phyloP scores from a whole-genome alignment of 2,888 invertebrate species.

The Apamea anceps region DNA sequence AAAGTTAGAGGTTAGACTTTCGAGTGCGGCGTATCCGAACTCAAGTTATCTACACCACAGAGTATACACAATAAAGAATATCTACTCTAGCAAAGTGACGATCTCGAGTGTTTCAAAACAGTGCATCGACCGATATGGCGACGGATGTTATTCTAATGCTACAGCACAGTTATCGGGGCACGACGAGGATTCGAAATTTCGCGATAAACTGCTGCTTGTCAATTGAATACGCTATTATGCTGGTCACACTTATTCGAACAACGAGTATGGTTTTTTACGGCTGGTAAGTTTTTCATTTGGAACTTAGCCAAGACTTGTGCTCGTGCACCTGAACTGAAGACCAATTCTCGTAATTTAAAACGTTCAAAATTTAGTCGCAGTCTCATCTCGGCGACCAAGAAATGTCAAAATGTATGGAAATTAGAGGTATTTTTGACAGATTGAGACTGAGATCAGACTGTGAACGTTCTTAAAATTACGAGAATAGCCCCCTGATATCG shows the following conservation, averaged over 20 bases:
- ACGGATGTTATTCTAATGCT: conserved; percentile 52
- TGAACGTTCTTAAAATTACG: no score
- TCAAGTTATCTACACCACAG: conserved; percentile 18
- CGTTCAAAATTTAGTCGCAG: no score
- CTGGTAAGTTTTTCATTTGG: conserved; percentile 41
- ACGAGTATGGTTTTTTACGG: background rate
- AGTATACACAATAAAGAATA: conserved; percentile 17
- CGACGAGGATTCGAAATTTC: conserved; percentile 10
- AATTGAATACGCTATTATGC: background rate
- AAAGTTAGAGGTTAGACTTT: conserved; percentile 46
- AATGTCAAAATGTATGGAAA: no score
- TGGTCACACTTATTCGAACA: conserved; percentile 5
- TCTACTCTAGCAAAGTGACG: conserved; percentile 16
- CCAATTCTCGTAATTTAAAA: no score
- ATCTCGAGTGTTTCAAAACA: conserved; percentile 52
- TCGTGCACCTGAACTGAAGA: background rate
- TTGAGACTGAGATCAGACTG: no score
- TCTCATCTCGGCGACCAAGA: no score
- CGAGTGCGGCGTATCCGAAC: conserved; percentile 11
- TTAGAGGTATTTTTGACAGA: no score
- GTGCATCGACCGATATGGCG: conserved; percentile 55
- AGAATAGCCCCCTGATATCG: no score
- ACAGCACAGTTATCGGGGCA: conserved; percentile 41
- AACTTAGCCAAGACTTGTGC: background rate
- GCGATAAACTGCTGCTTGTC: conserved; percentile 14